These are phyloP conservation scores for Anastatus disparis DNA, from an alignment of 1,140 invertebrate species.

Conservation along the genomic window DNA sequence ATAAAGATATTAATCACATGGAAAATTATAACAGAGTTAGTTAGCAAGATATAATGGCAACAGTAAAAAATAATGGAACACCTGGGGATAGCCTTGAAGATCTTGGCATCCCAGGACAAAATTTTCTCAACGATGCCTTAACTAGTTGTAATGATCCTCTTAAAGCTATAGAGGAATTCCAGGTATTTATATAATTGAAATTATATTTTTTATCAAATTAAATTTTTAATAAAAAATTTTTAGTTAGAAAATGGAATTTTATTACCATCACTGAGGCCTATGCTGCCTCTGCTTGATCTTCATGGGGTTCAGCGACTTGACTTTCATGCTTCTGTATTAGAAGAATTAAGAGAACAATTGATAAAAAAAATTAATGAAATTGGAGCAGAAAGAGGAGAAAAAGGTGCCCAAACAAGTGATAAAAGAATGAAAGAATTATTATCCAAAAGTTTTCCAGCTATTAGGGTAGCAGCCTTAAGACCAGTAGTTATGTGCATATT, in stretches of 20 bases:
- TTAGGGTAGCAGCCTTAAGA: slow-evolving; percentile 89
- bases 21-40: no score
- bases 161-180: slow-evolving; percentile 97
- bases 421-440: slow-evolving; percentile 91
- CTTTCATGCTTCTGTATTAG: slow-evolving; percentile 94
- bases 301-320: slow-evolving; percentile 91
- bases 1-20: no score
- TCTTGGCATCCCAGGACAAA: slow-evolving; percentile 90
- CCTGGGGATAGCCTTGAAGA: slow-evolving; percentile 77
- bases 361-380: slow-evolving; percentile 90
- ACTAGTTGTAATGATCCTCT: slow-evolving; percentile 96
- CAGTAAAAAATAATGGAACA: slow-evolving; percentile 54
- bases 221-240: slow-evolving; percentile 16
- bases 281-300: slow-evolving; percentile 92
- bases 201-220: background rate
- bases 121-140: slow-evolving; percentile 88
- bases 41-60: slow-evolving; percentile 52
- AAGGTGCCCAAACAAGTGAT: slow-evolving; percentile 64
- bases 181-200: slow-evolving; percentile 68
- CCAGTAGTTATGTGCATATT: slow-evolving; percentile 97
- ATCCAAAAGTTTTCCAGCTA: slow-evolving; percentile 92
- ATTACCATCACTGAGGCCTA: slow-evolving; percentile 90
- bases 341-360: slow-evolving; percentile 91
- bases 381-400: slow-evolving; percentile 74
- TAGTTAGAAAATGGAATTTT: slow-evolving; percentile 92